Percentiles rank a stretch among this genome's conserved stretches.
Evolutionary conservation across 2,797 vertebrate genomes (phyloP).

Genomic region (Eulemur coronatus): DNA sequence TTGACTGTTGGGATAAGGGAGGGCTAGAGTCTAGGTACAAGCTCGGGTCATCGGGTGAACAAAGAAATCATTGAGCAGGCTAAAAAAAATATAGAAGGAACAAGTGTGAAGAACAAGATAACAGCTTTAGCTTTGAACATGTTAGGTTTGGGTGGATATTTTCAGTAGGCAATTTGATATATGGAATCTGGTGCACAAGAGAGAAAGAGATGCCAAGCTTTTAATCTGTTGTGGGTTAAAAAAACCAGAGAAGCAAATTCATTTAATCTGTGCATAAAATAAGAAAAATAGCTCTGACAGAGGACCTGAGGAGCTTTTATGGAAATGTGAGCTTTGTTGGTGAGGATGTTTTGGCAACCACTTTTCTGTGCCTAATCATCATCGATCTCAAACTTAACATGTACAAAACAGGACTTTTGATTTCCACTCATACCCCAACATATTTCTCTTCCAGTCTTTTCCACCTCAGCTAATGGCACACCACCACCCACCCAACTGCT

Average conservation of each 20-base stretch:
- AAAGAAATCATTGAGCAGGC: neutral
- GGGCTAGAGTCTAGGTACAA: neutral
- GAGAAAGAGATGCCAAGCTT: constrained; percentile 6
- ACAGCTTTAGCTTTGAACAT: constrained; percentile 40
- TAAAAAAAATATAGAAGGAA: constrained; percentile 12
- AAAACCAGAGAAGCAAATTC: neutral
- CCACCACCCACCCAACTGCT: neutral
- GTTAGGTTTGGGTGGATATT: neutral
- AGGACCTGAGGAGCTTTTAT: neutral
- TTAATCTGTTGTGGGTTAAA: neutral
- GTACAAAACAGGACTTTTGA: constrained; percentile 7
- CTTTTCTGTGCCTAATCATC: neutral
- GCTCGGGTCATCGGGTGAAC: neutral
- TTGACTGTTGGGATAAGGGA: neutral
- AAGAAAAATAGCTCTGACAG: neutral
- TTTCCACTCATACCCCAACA: neutral
- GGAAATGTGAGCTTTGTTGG: neutral
- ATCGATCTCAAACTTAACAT: neutral
- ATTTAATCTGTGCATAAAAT: constrained; percentile 29
- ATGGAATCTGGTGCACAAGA: neutral
- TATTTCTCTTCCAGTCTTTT: neutral
- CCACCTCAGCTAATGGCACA: neutral
- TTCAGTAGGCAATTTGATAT: constrained; percentile 24
- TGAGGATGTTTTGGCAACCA: neutral
- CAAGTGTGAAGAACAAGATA: constrained; percentile 10